phyloP scores from a whole-genome alignment of 2,888 invertebrate genomes.

The Cacoxenus indagator region DNA sequence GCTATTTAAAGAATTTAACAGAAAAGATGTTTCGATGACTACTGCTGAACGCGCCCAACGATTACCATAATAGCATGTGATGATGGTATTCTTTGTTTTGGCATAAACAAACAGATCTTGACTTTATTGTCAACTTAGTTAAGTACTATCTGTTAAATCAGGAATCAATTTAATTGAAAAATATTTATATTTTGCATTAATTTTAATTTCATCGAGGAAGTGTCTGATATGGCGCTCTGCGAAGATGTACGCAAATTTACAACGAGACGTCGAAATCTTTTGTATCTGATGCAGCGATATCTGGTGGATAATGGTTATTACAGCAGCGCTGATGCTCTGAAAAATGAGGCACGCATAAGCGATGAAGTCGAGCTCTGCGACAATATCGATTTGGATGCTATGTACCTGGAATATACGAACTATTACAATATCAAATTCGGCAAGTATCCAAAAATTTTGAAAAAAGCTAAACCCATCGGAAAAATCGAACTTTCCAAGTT shows the following conservation, averaged over 20 bases:
- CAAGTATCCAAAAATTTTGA: slow-evolving; percentile 86
- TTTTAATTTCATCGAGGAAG: not conserved
- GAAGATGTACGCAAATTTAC: slow-evolving; percentile 65
- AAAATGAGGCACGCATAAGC: slow-evolving; percentile 79
- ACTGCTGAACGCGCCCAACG: too few relatives aligned
- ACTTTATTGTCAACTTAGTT: too few relatives aligned
- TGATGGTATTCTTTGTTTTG: too few relatives aligned
- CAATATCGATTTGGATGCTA: slow-evolving; percentile 89
- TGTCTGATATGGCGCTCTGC: slow-evolving; percentile 33
- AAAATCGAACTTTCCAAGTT: slow-evolving; percentile 49
- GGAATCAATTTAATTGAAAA: too few relatives aligned
- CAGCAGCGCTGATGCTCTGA: slow-evolving; percentile 77
- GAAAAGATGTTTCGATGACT: too few relatives aligned
- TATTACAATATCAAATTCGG: slow-evolving; percentile 89
- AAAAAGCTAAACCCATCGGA: slow-evolving; percentile 61
- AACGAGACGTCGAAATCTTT: slow-evolving; percentile 71
- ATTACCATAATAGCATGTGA: too few relatives aligned
- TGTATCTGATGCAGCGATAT: slow-evolving; percentile 79
- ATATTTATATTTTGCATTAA: not conserved
- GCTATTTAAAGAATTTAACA: too few relatives aligned
- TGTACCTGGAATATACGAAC: slow-evolving; percentile 89
- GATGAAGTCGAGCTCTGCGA: slow-evolving; percentile 84
- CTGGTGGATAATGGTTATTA: slow-evolving; percentile 77
- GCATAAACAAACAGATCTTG: too few relatives aligned
- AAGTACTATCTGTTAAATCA: too few relatives aligned